phyloP scores from a whole-genome alignment of 2,888 invertebrate genomes.

The Morpho helenor region DNA sequence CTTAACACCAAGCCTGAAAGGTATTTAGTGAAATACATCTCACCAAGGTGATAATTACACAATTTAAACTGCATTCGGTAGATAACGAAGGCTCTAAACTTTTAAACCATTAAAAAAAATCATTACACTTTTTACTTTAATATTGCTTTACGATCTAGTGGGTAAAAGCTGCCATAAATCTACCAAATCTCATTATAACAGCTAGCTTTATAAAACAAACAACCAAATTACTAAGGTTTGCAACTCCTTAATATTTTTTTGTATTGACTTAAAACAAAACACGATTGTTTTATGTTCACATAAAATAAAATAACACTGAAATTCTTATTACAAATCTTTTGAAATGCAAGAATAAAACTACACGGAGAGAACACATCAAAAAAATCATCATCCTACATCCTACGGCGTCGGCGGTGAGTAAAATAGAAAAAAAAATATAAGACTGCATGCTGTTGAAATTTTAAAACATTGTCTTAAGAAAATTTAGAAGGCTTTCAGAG shows the following conservation, averaged over 20 bases:
- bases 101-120: too few relatives aligned
- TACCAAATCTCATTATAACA: too few relatives aligned
- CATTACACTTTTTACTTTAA: too few relatives aligned
- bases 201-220: not conserved
- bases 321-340: too few relatives aligned
- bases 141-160: too few relatives aligned
- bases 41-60: constrained; percentile 4
- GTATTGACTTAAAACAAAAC: too few relatives aligned
- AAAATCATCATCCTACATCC: not conserved
- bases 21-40: constrained; percentile 26
- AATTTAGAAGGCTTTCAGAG: too few relatives aligned
- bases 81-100: not conserved
- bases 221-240: not conserved
- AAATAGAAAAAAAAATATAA: constrained; percentile 6
- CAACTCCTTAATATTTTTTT: too few relatives aligned
- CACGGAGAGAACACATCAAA: not conserved
- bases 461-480: too few relatives aligned
- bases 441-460: constrained; percentile 14
- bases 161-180: too few relatives aligned
- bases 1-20: constrained; percentile 40
- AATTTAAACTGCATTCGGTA: constrained; percentile 1
- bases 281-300: too few relatives aligned
- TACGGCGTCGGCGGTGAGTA: constrained; percentile 1
- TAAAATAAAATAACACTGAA: too few relatives aligned
- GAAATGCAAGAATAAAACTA: not conserved